phyloP scores from a whole-genome alignment of 2,797 vertebrate genomes.

The Cyprinella venusta region DNA sequence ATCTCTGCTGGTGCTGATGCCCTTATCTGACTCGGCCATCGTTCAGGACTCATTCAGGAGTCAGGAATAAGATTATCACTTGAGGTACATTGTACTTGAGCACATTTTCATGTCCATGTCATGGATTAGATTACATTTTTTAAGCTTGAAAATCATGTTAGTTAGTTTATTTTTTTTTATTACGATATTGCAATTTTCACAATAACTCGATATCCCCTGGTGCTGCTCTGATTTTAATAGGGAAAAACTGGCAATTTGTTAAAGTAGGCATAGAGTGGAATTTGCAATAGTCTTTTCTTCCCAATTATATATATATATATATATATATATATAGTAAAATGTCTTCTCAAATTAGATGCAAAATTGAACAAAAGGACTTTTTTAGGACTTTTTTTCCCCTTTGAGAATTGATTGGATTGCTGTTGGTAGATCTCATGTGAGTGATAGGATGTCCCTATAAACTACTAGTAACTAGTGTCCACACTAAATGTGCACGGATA shows the following conservation, averaged over 20 bases:
- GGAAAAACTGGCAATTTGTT: neutral
- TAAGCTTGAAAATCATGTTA: neutral
- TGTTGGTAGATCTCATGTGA: neutral
- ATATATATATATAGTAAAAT: neutral
- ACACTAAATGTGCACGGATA: neutral
- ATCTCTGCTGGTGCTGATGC: constrained; percentile 12
- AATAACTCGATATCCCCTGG: neutral
- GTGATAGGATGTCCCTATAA: neutral
- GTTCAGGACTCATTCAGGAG: constrained; percentile 6
- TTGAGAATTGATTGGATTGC: neutral
- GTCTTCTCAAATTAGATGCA: neutral
- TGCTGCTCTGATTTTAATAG: neutral
- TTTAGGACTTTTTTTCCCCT: neutral
- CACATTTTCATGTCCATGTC: neutral
- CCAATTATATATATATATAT: neutral
- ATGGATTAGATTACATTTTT: neutral
- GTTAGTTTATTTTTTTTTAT: neutral
- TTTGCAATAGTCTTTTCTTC: neutral
- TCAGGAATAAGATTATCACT: neutral
- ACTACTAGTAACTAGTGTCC: too few species aligned
- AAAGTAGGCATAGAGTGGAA: neutral
- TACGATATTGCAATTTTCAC: neutral
- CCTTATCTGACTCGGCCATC: constrained; percentile 25
- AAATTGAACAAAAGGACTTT: neutral
- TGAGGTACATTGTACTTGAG: too few species aligned